Base-by-base conservation (phyloP, 2,797 vertebrate species). In the Paguma larvata region DNA sequence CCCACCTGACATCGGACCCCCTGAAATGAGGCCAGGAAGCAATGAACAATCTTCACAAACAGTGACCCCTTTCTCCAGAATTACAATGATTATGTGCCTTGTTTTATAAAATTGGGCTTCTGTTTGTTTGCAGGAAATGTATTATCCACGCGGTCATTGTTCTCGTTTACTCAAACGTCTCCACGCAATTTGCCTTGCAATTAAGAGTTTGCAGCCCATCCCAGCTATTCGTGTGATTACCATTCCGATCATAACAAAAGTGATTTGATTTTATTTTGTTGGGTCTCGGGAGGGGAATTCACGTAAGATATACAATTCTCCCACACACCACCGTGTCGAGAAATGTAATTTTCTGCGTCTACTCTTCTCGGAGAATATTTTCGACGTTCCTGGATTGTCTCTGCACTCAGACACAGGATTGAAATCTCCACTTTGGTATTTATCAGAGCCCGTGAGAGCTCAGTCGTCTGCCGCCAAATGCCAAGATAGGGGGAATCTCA, bases 341-440 rank as follows among this genome's bases (percentile, higher is more conserved):
- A 98, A 98, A 98, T 97, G 98, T 97, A 98, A 99, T 99, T 99
- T 98, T 95, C 98, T 95, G 94, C 82, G 96, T 96, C 97, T 98
- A 98, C 97, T 98, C 98, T 98, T 96, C 98, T 98, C 38, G 38
- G 97, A 98, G 98, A 98, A 98, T 98, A 98, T 95, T 98, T 98
- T 98, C 97, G 98, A 70, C 94, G 98, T 98, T 99, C 99, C 98
- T 99, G 99, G 99, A 99, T 99, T 99, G 99, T 99, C 99, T 99
- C 98, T 98, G 98, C 99, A 99, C 99, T 99, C 99, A 98, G 99
- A 98, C 99, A 98, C 98, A 97, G 98, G 99, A 99, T 98, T 99
- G 99, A 99, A 99, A 99, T 99, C 99, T 99, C 99, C 99, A 99
- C 99, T 99, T 99, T 99, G 99, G 99, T 99, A 99, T 99, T 99